Evolutionary conservation across 1,140 invertebrate genomes (phyloP).

Genomic region (Drosophila sturtevanti): DNA sequence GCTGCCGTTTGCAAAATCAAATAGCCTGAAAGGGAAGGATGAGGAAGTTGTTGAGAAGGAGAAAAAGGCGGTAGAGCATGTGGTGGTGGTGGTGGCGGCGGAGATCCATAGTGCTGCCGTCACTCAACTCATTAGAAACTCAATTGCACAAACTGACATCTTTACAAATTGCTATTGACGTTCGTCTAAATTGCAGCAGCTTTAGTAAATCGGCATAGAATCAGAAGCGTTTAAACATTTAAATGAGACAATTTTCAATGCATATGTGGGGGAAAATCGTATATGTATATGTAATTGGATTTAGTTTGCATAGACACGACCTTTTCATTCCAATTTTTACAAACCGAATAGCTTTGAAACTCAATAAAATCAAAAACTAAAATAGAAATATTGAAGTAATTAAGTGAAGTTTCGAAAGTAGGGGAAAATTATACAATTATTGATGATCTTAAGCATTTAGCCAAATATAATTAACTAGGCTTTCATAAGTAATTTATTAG

Average conservation of each 20-base stretch:
- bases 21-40: conserved; percentile 44
- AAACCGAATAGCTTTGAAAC: background rate
- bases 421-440: too few species aligned
- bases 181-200: background rate
- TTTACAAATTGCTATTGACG: conserved; percentile 72
- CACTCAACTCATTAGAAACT: conserved; percentile 77
- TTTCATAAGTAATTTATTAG: too few species aligned
- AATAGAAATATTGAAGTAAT: too few species aligned
- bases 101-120: conserved; percentile 34
- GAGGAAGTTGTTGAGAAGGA: background rate
- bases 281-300: conserved; percentile 9
- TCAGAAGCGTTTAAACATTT: conserved; percentile 73
- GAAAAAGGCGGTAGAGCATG: background rate
- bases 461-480: too few species aligned
- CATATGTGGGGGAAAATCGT: conserved; percentile 6
- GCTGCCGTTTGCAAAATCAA: conserved; percentile 70
- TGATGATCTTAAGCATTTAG: too few species aligned
- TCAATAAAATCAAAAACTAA: too few species aligned
- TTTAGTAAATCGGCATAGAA: conserved; percentile 55
- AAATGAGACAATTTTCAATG: conserved; percentile 66
- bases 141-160: conserved; percentile 66
- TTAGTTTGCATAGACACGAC: background rate
- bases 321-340: background rate
- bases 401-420: too few species aligned
- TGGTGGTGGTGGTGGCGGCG: background rate